Evolutionary conservation across 2,888 invertebrate genomes (phyloP).

Genomic region (Hedychridium roseum): DNA sequence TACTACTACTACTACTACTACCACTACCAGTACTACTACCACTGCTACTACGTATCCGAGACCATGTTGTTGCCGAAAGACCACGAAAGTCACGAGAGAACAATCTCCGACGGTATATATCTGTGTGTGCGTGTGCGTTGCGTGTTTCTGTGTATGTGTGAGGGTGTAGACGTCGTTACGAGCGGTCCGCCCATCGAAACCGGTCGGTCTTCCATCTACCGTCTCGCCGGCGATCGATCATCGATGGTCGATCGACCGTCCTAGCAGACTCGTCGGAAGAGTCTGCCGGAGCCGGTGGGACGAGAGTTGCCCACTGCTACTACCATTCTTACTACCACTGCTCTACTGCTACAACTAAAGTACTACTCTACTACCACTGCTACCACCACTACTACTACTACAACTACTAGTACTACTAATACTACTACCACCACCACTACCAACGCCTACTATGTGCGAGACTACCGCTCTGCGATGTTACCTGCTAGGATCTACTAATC

Average conservation of each 20-base stretch:
- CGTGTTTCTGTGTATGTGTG: constrained; percentile 18
- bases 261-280: constrained; percentile 40
- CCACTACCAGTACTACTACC: constrained; percentile 24
- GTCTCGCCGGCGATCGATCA: constrained; percentile 18
- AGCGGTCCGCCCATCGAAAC: constrained; percentile 31
- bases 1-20: constrained; percentile 26
- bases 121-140: constrained; percentile 26
- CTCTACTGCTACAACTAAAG: constrained; percentile 21
- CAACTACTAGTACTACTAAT: constrained; percentile 18
- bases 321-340: constrained; percentile 12
- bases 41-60: constrained; percentile 40
- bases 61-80: constrained; percentile 43
- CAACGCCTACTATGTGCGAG: constrained; percentile 40
- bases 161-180: constrained; percentile 19
- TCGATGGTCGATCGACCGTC: constrained; percentile 30
- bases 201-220: constrained; percentile 21
- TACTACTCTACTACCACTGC: constrained; percentile 10
- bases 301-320: constrained; percentile 21
- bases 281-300: constrained; percentile 20
- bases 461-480: constrained; percentile 55
- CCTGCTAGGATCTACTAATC: constrained; percentile 56
- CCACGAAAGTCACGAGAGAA: constrained; percentile 27
- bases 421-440: constrained; percentile 36
- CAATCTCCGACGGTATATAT: constrained; percentile 37
- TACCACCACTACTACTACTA: constrained; percentile 11